A percentile compares a stretch with the other conserved stretches of the same genome.
phyloP scores from a whole-genome alignment of 2,113 vertebrate genomes.

The Zosterops hypoxanthus region DNA sequence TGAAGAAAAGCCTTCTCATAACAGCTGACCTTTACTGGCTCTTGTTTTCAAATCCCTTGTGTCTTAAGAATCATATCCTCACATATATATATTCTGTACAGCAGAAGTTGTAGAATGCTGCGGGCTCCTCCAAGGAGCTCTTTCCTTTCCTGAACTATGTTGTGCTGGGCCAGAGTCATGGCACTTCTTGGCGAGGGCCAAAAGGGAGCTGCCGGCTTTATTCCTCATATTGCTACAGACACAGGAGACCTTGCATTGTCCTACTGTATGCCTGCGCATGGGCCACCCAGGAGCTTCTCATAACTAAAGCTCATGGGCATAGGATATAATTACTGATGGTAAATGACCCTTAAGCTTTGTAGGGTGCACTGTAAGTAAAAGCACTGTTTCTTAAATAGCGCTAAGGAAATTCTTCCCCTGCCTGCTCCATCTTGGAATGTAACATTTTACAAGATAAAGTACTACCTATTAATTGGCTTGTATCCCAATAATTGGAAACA shows the following conservation, averaged over 20 bases:
- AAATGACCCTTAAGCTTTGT: background rate
- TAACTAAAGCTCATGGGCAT: background rate
- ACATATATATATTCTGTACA: background rate
- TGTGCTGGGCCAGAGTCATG: background rate
- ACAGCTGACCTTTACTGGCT: slow-evolving; percentile 47
- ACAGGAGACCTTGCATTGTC: background rate
- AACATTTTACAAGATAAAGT: slow-evolving; percentile 7
- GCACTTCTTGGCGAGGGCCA: background rate
- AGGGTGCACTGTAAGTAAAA: background rate
- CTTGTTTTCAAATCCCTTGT: slow-evolving; percentile 18
- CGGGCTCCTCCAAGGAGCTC: background rate
- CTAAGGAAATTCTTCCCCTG: background rate
- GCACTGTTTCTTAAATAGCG: background rate
- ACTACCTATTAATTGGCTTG: background rate
- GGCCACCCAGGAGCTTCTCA: slow-evolving; percentile 2
- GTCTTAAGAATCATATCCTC: background rate
- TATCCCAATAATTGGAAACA: background rate
- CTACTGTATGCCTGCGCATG: background rate
- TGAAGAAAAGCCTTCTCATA: slow-evolving; percentile 53
- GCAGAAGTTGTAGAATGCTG: background rate
- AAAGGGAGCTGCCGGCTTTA: background rate
- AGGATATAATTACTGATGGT: background rate
- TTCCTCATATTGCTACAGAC: background rate
- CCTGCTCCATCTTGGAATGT: background rate
- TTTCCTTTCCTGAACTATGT: background rate